phyloP scores from a whole-genome alignment of 2,113 vertebrate genomes.

The Catharus minimus region DNA sequence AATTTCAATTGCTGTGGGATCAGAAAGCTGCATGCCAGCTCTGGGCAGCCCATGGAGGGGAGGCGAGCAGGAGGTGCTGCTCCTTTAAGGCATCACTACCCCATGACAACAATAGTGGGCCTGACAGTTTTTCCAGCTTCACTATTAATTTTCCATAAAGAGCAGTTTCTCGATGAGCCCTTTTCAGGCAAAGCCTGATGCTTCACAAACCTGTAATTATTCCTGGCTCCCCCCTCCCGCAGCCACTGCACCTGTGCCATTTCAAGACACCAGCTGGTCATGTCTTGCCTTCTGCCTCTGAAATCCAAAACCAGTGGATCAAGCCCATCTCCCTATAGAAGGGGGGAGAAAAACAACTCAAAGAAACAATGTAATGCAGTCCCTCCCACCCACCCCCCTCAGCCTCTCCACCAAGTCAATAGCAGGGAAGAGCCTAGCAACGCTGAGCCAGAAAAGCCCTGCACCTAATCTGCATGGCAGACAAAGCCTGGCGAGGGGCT shows the following conservation, averaged over 20 bases:
- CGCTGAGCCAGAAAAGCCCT: constrained; percentile 52
- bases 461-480: constrained; percentile 69
- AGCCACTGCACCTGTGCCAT: constrained; percentile 83
- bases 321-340: constrained; percentile 63
- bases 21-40: not conserved
- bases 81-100: constrained; percentile 58
- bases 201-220: constrained; percentile 85
- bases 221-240: constrained; percentile 77
- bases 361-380: constrained; percentile 34
- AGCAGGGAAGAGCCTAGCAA: constrained; percentile 54
- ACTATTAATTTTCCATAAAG: constrained; percentile 82
- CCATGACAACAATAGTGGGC: constrained; percentile 63
- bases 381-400: constrained; percentile 15
- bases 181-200: constrained; percentile 78
- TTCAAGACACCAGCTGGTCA: constrained; percentile 82
- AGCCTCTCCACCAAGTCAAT: constrained; percentile 48
- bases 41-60: not conserved
- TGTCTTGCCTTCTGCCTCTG: constrained; percentile 77
- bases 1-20: not conserved
- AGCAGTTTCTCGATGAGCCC: constrained; percentile 73
- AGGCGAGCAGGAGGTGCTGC: constrained; percentile 26
- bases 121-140: constrained; percentile 70
- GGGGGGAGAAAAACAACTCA: constrained; percentile 15
- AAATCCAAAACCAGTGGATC: constrained; percentile 71
- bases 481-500: constrained; percentile 61